phyloP scores from a whole-genome alignment of 2,888 invertebrate genomes.

The Strigamia maritima region DNA sequence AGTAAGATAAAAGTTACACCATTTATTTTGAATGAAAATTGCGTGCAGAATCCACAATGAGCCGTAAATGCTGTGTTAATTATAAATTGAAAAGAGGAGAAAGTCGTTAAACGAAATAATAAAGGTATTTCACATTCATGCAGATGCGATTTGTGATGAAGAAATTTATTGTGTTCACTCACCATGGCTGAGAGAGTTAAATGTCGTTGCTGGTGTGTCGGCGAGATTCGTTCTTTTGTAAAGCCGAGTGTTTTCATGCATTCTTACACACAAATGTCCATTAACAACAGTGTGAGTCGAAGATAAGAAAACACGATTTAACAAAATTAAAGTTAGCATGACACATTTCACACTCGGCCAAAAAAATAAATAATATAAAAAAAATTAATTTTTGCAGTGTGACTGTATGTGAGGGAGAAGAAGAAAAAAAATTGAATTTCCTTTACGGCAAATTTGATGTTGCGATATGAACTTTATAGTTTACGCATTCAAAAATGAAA shows the following conservation, averaged over 20 bases:
- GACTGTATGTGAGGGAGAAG: not conserved
- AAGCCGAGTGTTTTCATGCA: slow-evolving; percentile 15
- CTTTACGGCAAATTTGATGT: not conserved
- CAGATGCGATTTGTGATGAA: slow-evolving; percentile 10
- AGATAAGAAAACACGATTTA: slow-evolving; percentile 10
- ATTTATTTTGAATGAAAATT: slow-evolving; percentile 12
- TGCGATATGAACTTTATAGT: not conserved
- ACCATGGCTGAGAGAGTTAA: slow-evolving; percentile 6
- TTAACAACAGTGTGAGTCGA: slow-evolving; percentile 15
- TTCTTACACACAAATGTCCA: slow-evolving; percentile 10
- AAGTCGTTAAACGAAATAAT: slow-evolving; percentile 5
- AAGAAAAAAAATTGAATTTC: not conserved
- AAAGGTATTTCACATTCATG: slow-evolving; percentile 1
- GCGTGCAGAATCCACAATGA: slow-evolving; percentile 5
- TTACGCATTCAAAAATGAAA: not conserved
- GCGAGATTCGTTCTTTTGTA: slow-evolving; percentile 6
- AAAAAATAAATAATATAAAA: not conserved
- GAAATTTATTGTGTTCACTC: slow-evolving; percentile 10
- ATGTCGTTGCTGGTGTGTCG: slow-evolving; percentile 6
- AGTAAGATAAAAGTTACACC: not conserved
- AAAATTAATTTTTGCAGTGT: not conserved
- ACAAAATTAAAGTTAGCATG: slow-evolving; percentile 10
- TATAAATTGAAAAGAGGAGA: slow-evolving; percentile 7
- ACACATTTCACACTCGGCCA: not conserved
- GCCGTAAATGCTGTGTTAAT: not conserved